Conservation (phyloP, 2,113 vertebrate species). For the Brachyistius frenatus region DNA sequence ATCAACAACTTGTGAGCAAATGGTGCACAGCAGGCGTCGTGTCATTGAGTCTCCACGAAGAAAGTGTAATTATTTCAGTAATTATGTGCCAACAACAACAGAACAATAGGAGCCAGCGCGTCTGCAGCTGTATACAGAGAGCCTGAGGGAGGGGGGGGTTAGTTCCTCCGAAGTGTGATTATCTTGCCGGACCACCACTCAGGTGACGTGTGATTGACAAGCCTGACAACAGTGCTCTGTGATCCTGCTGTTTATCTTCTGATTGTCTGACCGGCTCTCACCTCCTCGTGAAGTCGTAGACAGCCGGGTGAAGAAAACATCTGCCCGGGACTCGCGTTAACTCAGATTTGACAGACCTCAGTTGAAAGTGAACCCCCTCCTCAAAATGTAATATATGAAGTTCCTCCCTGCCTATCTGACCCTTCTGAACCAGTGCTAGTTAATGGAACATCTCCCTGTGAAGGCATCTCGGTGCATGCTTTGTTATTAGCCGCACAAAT, state of each 20-base stretch:
- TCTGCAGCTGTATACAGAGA: constrained; percentile 47
- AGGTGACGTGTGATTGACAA: constrained; percentile 53
- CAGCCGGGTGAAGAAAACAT: constrained; percentile 6
- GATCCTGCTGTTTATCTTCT: constrained; percentile 52
- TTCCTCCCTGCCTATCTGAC: constrained; percentile 23
- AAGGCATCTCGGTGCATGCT: constrained; percentile 46
- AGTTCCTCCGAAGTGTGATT: constrained; percentile 21
- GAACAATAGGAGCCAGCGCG: constrained; percentile 49
- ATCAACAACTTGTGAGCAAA: constrained; percentile 77
- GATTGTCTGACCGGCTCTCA: constrained; percentile 23
- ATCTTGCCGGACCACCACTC: constrained; percentile 24
- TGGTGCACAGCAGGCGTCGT: constrained; percentile 77
- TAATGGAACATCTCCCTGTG: constrained; percentile 43
- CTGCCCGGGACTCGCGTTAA: constrained; percentile 3
- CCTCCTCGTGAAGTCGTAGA: constrained; percentile 28
- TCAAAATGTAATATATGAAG: neutral
- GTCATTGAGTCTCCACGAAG: constrained; percentile 67
- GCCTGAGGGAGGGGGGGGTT: neutral
- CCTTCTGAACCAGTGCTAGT: constrained; percentile 8
- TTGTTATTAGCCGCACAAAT: constrained; percentile 63
- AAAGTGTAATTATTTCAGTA: constrained; percentile 73
- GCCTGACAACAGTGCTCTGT: constrained; percentile 46
- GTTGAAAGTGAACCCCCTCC: neutral
- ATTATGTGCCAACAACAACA: constrained; percentile 66
- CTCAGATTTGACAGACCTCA: constrained; percentile 5